These are phyloP conservation scores for Clitarchus hookeri DNA, from an alignment of 2,888 invertebrate genomes.

Conservation along the genomic window DNA sequence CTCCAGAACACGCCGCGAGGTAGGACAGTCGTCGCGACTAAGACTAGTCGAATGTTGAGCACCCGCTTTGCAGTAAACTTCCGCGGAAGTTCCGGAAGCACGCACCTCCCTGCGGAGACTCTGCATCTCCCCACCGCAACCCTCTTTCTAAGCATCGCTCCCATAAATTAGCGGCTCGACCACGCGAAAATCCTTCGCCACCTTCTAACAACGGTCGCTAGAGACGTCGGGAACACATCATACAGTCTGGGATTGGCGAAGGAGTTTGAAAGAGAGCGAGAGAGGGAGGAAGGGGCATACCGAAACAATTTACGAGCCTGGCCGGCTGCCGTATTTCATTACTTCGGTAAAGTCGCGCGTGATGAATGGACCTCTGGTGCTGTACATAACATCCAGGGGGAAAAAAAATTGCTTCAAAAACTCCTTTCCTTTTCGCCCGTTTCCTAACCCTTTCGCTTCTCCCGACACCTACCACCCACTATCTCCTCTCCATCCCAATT, in stretches of 20 bases:
- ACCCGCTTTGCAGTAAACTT: not conserved
- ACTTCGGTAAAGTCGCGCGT: not conserved
- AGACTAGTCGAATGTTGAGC: not conserved
- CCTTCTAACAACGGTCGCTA: not conserved
- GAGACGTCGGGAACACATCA: not conserved
- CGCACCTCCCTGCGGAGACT: not conserved
- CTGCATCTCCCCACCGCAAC: not conserved
- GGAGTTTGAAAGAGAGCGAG: too few relatives aligned
- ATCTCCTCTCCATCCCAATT: too few relatives aligned
- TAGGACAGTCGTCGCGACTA: not conserved
- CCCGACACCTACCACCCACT: not conserved
- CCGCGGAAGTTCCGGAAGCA: not conserved
- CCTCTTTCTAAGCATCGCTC: too few relatives aligned
- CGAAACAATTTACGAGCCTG: not conserved
- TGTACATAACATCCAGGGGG: not conserved
- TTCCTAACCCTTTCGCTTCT: not conserved
- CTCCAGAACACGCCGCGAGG: not conserved
- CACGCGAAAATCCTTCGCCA: not conserved
- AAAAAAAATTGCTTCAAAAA: not conserved
- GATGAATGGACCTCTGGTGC: not conserved
- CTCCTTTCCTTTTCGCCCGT: not conserved
- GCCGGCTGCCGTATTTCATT: constrained; percentile 4
- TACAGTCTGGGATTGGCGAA: not conserved
- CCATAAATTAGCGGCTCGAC: too few relatives aligned
- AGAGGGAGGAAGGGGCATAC: not conserved